Base-by-base conservation (phyloP, 2,113 vertebrate genomes). In the Rhinogobius similis region DNA sequence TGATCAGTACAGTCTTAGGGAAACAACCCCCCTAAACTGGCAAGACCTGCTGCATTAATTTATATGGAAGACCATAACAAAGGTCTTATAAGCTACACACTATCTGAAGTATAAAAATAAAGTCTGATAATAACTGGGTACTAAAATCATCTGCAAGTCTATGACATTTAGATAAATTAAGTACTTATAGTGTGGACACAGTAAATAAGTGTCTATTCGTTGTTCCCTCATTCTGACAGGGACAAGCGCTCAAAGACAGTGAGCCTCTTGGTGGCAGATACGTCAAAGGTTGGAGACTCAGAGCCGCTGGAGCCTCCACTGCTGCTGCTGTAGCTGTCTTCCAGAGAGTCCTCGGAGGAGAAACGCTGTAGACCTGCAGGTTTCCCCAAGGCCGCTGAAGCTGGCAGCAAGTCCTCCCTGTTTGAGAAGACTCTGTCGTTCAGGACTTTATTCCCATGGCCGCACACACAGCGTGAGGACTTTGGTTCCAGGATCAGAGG, bases 221-320 rank as follows among this genome's bases (percentile, higher is more conserved):
- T 26, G 65, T 48, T 75, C 52, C 39, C 67, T 81, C 83, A 96
- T 77, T 96, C 95, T 0, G 95, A 96, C 63, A 96, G 92, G 0
- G 95, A 96, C 68, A 96, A 91, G 0, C 95, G 93, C 26, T 95
- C 94, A 70, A 96, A 97, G 67, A 97, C 96, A 16, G 90, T 94
- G 67, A 97, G 94, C 24, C 94, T 90, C 72, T 92, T 83, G 73
- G 72, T 73, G 62, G 81, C 73, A 0, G 89, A 78, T 0, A 64
- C 82, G 21, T 97, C 95, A 0, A 97, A 96, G 0, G 94, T 94
- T 0, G 95, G 95, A 0, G 96, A 97, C 63, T 96, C 94, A 0
- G 91, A 93, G 8, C 95, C 94, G 18, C 96, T 96, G 65, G 94
- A 87, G 53, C 94, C 94, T 67, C 92, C 91, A 24, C 94, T 94